Evolutionary conservation across 2,113 vertebrate genomes (phyloP).

Genomic region (Herpailurus yagouaroundi): DNA sequence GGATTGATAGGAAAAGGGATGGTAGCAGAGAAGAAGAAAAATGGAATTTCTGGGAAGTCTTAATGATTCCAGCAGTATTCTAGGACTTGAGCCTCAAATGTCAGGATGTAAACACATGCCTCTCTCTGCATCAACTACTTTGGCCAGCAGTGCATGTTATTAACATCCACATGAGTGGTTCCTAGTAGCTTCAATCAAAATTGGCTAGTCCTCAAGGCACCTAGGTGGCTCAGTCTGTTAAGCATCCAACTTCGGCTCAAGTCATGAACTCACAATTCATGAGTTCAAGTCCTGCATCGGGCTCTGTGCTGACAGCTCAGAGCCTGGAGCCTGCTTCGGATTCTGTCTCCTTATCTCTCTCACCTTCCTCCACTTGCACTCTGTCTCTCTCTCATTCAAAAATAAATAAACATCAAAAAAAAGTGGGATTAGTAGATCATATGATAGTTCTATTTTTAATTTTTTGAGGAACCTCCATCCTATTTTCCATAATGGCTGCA

Average conservation of each 20-base stretch:
- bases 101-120: not conserved
- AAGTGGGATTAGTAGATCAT: not conserved
- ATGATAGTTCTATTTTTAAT: not conserved
- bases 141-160: not conserved
- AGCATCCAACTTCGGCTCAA: no score
- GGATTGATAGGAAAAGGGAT: constrained; percentile 51
- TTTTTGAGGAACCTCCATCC: not conserved
- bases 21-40: constrained; percentile 50
- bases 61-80: not conserved
- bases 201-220: not conserved
- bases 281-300: no score
- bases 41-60: not conserved
- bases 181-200: not conserved
- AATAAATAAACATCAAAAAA: no score
- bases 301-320: no score
- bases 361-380: no score
- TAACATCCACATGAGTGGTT: not conserved
- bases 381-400: no score
- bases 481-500: not conserved
- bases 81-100: not conserved
- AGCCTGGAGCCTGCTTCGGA: no score
- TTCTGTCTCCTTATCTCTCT: no score
- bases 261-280: no score
- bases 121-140: not conserved
- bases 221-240: no score